Percentiles rank a stretch among this genome's conserved stretches.
These are phyloP conservation scores for Patella ulyssiponensis DNA, from an alignment of 2,888 invertebrate genomes.

Conservation along the genomic window DNA sequence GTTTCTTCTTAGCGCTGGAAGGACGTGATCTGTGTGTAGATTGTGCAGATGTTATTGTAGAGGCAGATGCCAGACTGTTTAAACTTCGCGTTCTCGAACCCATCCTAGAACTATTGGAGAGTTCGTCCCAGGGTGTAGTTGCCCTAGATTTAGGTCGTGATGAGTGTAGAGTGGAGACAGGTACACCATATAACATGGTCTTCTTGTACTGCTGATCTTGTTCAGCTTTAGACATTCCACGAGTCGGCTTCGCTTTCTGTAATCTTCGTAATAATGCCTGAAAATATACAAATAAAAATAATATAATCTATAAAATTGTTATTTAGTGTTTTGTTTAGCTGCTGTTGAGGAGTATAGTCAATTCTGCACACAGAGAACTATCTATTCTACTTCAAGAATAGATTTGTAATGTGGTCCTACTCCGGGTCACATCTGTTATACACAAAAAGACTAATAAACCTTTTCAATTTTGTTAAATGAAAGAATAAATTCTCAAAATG, in stretches of 20 bases:
- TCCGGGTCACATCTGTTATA: too few species aligned
- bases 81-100: slow-evolving; percentile 18
- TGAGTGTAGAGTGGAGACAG: slow-evolving; percentile 39
- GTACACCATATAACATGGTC: slow-evolving; percentile 55
- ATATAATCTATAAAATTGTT: too few species aligned
- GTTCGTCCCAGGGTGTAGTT: slow-evolving; percentile 8
- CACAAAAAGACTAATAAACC: too few species aligned
- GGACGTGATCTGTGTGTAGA: slow-evolving; percentile 30
- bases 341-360: too few species aligned
- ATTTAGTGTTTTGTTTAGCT: too few species aligned
- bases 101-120: slow-evolving; percentile 12
- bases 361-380: too few species aligned
- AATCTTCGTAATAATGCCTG: slow-evolving; percentile 60
- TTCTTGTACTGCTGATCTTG: slow-evolving; percentile 55
- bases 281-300: slow-evolving; percentile 13
- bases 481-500: too few species aligned
- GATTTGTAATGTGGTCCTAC: too few species aligned
- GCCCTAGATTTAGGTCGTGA: slow-evolving; percentile 11
- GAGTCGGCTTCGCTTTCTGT: slow-evolving; percentile 52
- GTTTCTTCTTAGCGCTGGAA: slow-evolving; percentile 32
- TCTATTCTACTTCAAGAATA: too few species aligned
- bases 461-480: too few species aligned
- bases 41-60: slow-evolving; percentile 29
- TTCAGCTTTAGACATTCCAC: slow-evolving; percentile 54
- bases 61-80: slow-evolving; percentile 17